Evolutionary conservation across 2,888 invertebrate species (phyloP), one percentile per base, ranked within the genome.

Genomic region (Drosophila pegasa): DNA sequence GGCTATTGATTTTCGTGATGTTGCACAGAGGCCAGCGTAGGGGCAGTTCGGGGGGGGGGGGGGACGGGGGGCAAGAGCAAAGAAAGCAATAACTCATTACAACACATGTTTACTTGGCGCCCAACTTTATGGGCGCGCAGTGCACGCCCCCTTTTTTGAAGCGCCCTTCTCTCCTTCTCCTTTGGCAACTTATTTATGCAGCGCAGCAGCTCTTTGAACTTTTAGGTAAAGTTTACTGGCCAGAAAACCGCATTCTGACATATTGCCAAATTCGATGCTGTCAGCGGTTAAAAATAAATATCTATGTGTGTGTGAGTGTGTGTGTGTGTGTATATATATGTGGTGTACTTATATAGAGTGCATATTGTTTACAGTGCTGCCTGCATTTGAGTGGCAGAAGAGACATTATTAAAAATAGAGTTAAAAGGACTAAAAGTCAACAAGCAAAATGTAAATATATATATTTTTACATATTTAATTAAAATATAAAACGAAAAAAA

Each of bases 51-150:
- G 3, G 29, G 12, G 7, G 6, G 4, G 12, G 8, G 40, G 25
- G 1, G 18, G 38, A 25, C 0, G 16, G 20, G n/a, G 16, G 10
- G 20, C 33, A 38, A 3, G 37, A 22, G 54, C 69, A 62, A 75
- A 81, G 84, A 71, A 79, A 85, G 62, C 85, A 74, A 87, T 87
- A 85, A 85, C 78, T 85, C 85, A 85, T 85, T 85, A 87, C 87
- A 87, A 72, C 87, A 87, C 75, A 85, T 85, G 83, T 83, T 87
- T 78, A 80, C 77, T 66, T 45, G 76, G 76, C 54, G 72, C 50
- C 68, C 70, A 82, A 87, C 83, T 85, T 78, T 78, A 56, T 3
- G 45, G 45, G 27, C 75, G 71, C 56, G 16, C 47, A 54, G 22
- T 16, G 37, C 29, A 37, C 43, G 31, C 60, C 40, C 40, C 40